Base-by-base conservation (phyloP, 2,888 invertebrate species). In the Macrophya alboannulata region DNA sequence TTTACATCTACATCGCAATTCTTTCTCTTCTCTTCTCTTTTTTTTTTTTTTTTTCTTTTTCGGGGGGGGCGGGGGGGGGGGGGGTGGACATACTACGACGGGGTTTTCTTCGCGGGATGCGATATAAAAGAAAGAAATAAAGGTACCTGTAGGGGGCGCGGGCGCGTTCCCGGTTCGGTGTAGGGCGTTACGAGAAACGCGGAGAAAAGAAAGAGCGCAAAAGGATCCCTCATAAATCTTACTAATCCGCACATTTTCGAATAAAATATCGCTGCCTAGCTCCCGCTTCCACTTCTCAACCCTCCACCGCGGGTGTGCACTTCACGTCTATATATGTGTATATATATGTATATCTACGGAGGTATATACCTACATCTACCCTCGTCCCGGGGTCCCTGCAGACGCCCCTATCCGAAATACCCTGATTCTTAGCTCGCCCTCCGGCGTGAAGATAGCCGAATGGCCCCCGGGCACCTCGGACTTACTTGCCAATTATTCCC, bases 241-340 rank as follows among this genome's bases (percentile, higher is more conserved):
- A 87, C 88, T 90, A 90, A 90, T 90, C 90, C 90, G 88, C 88
- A 87, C 87, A 88, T 89, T 88, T 89, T 88, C 87, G 86, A 86
- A 88, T 89, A 89, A 90, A 89, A 89, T 90, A 90, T 90, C 83
- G 83, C 68, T 31, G 68, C 82, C 82, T 68, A 31, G 68, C 83
- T 83, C 62, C 48, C 55, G 51, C 45, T 55, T 51, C 31, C 15
- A 48, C 76, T 55, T 55, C 55, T 55, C 25, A 4, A 25, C 48
- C 25, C 48, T 25, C 25, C 17, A 15, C 37, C 45, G 2, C 21
- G 5, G 5, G 21, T 31, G 40, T 17, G 10, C 59, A 25, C 21
- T 45, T 37, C 37, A 31, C 37, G 79, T 37, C 37, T 55, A 43
- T 81, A 51, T 37, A 43, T 81, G 43, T 43, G 17, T 71, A 17